A percentile compares a stretch with the other conserved stretches of the same genome.
phyloP scores from a whole-genome alignment of 2,888 invertebrate species.

The Harpalus rubripes region DNA sequence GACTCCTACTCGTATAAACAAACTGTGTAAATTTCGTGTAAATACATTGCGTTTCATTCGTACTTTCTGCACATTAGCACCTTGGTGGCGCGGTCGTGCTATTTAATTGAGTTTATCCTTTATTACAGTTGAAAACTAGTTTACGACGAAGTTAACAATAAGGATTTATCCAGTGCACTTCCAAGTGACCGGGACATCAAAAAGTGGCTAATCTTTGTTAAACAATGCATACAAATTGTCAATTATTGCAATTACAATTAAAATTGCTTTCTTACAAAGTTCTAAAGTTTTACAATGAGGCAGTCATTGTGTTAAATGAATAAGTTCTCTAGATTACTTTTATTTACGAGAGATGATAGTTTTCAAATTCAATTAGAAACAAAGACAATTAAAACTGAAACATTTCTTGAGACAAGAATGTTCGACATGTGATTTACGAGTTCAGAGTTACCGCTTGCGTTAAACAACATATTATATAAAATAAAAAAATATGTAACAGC shows the following conservation, averaged over 20 bases:
- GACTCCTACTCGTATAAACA: not conserved
- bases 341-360: not conserved
- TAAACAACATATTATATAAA: no score
- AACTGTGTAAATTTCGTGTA: not conserved
- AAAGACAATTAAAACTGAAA: not conserved
- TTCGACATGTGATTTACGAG: not conserved
- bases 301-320: not conserved
- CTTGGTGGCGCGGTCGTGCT: constrained; percentile 2
- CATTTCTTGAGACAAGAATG: not conserved
- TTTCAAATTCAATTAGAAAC: constrained; percentile 1
- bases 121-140: constrained; percentile 38
- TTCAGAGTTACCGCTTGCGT: no score
- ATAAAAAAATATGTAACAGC: no score
- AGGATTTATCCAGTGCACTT: constrained; percentile 40
- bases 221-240: constrained; percentile 32
- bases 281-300: not conserved
- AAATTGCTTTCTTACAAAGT: constrained; percentile 7
- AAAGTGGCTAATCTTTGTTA: constrained; percentile 44
- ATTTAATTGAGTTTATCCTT: constrained; percentile 46
- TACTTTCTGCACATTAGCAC: not conserved
- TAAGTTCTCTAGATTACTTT: not conserved
- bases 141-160: constrained; percentile 42
- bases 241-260: constrained; percentile 17
- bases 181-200: constrained; percentile 21
- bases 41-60: not conserved